Conservation (phyloP, 37 sponge, comb jelly and placozoan species). For the Dysidea cf. avara region DNA sequence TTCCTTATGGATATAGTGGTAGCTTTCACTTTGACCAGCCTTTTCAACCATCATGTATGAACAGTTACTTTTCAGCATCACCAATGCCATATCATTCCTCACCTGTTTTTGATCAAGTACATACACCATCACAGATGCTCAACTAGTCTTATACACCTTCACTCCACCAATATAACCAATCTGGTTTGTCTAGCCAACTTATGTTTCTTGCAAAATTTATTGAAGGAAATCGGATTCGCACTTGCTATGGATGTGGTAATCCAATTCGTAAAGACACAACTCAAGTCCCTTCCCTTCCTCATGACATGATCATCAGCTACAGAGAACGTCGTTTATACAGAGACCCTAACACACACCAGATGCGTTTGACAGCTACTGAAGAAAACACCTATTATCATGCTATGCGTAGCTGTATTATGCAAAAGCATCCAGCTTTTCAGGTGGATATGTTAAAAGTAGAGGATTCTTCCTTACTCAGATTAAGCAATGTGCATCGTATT, state of each 20-base stretch:
- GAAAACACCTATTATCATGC: constrained; percentile 9
- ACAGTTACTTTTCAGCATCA: too few relatives aligned
- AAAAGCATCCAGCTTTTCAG: constrained; percentile 15
- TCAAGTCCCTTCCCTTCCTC: constrained; percentile 8
- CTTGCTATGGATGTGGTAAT: constrained; percentile 19
- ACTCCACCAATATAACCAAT: too few relatives aligned
- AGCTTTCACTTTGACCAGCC: too few relatives aligned
- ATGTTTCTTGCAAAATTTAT: too few relatives aligned
- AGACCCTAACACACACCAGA: neutral
- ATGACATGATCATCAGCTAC: constrained; percentile 10
- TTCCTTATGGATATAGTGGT: too few relatives aligned
- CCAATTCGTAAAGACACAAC: neutral
- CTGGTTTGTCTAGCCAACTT: too few relatives aligned
- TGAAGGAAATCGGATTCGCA: too few relatives aligned
- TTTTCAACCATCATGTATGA: too few relatives aligned
- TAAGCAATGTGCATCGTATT: too few relatives aligned
- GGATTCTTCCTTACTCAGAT: neutral
- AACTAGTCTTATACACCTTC: neutral
- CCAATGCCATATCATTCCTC: too few relatives aligned
- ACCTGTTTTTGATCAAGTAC: too few relatives aligned
- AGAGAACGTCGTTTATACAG: constrained; percentile 9
- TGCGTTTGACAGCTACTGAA: constrained; percentile 1
- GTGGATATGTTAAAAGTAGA: too few relatives aligned
- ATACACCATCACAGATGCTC: neutral
- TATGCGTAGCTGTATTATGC: neutral